Evolutionary conservation across 92 coral and sea anemone species (phyloP), one percentile per base, ranked within the genome.

Genomic region (Porites evermanni): DNA sequence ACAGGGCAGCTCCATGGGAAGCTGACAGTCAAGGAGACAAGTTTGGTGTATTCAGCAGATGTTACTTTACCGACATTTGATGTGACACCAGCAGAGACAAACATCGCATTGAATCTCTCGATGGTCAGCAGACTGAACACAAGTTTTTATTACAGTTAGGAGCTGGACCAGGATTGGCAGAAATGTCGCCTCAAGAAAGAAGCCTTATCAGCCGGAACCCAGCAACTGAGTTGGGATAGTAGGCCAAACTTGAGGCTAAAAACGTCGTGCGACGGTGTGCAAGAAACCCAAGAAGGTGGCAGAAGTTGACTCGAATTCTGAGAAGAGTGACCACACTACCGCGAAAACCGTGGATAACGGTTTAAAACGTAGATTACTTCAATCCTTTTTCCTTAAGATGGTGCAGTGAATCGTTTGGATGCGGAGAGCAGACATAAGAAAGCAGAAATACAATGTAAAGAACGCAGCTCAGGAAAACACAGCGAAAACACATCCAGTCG

Each of bases 151-250:
- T 4, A 38, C 47, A 71, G 32, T 73, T 73, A 73, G 60, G 78
- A 73, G 65, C 61, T 19, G 79, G 79, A 16, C 79, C 79, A 74
- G 64, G 79, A 32, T 74, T 74, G 24, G 79, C 29, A 53, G 79
- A 74, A 74, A 74, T 53, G 65, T 74, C 79, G 79, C 79, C 65
- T 47, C 79, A 74, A 74, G 65, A 74, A 53, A 56, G 79, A 74
- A 52, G 44, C 18, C 65, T 18, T 74, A 56, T 0, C 64, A 74
- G 79, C 64, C 79, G 79, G 64, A 74, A 74, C 64, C 79, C 64
- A 7, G 65, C 79, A 53, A 52, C 65, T 74, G 79, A 52, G 79
- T 74, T 74, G 16, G 79, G 79, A 53, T 74, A 74, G 65, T 53
- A 74, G 38, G 79, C 64, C 63, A 74, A 74, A 26, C 65, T 74